These are phyloP conservation scores for Eurytoma adleriae DNA, from an alignment of 2,888 invertebrate species.

Conservation along the genomic window DNA sequence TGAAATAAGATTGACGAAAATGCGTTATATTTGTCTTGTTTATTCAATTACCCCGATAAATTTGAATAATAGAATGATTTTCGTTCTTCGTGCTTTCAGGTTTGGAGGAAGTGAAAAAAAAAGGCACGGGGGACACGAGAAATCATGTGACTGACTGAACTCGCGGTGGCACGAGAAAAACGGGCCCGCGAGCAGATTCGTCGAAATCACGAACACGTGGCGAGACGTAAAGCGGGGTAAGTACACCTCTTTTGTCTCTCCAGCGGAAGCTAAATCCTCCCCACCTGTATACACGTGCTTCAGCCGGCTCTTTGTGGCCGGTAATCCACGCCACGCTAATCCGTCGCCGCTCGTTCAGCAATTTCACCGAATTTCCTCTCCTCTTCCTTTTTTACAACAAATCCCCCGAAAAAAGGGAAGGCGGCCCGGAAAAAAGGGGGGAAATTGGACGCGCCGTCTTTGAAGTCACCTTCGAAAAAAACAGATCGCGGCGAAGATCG, in stretches of 20 bases:
- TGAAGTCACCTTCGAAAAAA: not conserved
- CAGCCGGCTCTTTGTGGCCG: not conserved
- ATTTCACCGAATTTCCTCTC: not conserved
- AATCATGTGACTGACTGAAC: slow-evolving; percentile 44
- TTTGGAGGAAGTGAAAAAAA: not conserved
- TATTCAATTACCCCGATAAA: no score
- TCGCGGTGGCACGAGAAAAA: slow-evolving; percentile 42
- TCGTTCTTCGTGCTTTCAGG: slow-evolving; percentile 27
- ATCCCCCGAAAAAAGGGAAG: not conserved
- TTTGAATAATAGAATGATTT: slow-evolving; percentile 1
- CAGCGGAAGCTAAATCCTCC: not conserved
- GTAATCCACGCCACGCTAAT: not conserved
- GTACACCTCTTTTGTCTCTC: slow-evolving; percentile 50
- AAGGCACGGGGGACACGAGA: not conserved
- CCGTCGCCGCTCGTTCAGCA: not conserved
- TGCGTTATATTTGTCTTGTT: no score
- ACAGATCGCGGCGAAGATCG: not conserved
- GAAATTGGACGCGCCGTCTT: no score
- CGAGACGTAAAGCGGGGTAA: slow-evolving; percentile 74
- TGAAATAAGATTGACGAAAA: no score
- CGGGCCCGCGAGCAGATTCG: slow-evolving; percentile 60
- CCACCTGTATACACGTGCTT: not conserved
- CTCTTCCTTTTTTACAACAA: not conserved
- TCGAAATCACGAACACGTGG: slow-evolving; percentile 75
- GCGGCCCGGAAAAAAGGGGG: not conserved